A percentile compares a stretch with the other conserved stretches of the same genome.
These are phyloP conservation scores for Wiebesia pumilae DNA, from an alignment of 1,140 invertebrate species.

Conservation along the genomic window DNA sequence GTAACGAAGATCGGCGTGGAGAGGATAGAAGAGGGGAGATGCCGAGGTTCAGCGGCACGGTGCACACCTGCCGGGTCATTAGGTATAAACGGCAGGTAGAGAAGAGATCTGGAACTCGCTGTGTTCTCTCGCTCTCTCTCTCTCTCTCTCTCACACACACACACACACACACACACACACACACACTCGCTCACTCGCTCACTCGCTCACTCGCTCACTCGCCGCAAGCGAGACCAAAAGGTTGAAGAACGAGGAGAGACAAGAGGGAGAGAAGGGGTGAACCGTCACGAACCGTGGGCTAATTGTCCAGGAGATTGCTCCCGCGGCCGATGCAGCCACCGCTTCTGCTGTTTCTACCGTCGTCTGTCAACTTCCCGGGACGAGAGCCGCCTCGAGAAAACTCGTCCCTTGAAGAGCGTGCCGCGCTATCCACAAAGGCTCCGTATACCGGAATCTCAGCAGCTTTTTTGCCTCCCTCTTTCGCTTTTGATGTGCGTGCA, in stretches of 20 bases:
- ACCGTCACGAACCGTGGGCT: constrained; percentile 74
- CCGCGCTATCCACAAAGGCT: background rate
- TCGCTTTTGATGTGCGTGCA: background rate
- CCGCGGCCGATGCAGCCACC: constrained; percentile 58
- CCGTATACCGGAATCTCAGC: background rate
- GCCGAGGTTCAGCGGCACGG: constrained; percentile 42
- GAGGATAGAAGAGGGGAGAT: background rate
- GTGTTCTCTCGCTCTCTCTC: constrained; percentile 15
- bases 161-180: background rate
- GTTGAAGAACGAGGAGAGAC: constrained; percentile 25
- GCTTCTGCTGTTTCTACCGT: background rate
- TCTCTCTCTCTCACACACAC: background rate
- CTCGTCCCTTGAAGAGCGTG: background rate
- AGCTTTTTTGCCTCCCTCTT: background rate
- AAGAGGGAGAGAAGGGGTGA: constrained; percentile 58
- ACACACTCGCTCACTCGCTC: background rate
- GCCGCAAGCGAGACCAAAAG: background rate
- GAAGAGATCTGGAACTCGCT: constrained; percentile 49
- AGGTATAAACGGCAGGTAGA: constrained; percentile 70
- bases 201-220: background rate
- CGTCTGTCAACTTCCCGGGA: background rate
- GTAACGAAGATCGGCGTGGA: background rate
- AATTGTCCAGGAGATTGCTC: constrained; percentile 74
- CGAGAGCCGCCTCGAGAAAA: constrained; percentile 33
- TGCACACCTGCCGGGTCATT: constrained; percentile 74